Conservation (phyloP, 1,140 invertebrate species). For the Drosophila arizonae region DNA sequence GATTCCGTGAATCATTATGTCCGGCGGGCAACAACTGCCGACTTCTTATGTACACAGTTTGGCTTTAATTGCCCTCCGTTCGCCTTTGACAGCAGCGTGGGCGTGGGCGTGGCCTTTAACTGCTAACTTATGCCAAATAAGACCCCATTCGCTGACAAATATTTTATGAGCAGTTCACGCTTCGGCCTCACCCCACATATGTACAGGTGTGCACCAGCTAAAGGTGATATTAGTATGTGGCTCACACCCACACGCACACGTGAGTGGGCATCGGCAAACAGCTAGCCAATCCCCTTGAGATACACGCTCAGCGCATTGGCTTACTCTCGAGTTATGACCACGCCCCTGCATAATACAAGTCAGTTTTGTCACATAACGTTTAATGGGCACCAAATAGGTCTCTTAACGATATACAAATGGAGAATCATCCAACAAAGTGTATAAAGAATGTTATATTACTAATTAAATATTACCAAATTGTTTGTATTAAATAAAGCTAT, state of each 20-base stretch:
- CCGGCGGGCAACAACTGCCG: conserved; percentile 31
- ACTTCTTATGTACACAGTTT: conserved; percentile 35
- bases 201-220: conserved; percentile 7
- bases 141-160: conserved; percentile 27
- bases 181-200: neutral
- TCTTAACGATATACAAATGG: no score
- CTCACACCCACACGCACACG: no score
- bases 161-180: conserved; percentile 27
- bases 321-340: neutral
- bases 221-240: conserved; percentile 25
- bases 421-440: no score
- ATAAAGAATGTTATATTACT: no score
- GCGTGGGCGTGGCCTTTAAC: conserved; percentile 15
- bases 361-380: no score
- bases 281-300: conserved; percentile 9
- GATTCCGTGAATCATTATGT: conserved; percentile 52
- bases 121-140: conserved; percentile 36
- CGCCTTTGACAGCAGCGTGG: conserved; percentile 10
- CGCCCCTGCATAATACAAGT: no score
- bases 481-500: no score
- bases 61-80: conserved; percentile 43
- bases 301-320: conserved; percentile 17
- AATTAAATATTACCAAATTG: no score
- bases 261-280: neutral
- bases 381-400: no score